Conservation (phyloP, 1,140 invertebrate species). For the Drosophila fuyamai region DNA sequence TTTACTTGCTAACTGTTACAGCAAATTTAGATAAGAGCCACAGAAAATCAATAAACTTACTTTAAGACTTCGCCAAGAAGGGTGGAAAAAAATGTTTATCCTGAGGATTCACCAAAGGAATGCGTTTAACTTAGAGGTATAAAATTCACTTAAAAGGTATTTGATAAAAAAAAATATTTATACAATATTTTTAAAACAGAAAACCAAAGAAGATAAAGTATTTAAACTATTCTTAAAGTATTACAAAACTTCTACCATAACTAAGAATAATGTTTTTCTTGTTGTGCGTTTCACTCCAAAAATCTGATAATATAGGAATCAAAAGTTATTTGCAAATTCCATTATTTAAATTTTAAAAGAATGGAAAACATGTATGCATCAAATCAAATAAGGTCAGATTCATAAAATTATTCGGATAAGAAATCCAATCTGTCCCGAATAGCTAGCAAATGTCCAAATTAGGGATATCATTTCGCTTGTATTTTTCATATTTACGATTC, state of each 20-base stretch:
- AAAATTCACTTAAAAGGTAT: neutral
- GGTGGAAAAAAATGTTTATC: slow-evolving; percentile 8
- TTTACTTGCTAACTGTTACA: slow-evolving; percentile 71
- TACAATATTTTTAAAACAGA: too few relatives aligned
- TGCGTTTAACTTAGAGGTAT: neutral
- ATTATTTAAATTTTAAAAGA: too few relatives aligned
- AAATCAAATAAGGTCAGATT: too few relatives aligned
- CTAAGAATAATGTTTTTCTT: too few relatives aligned
- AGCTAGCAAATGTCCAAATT: neutral
- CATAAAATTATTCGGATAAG: neutral
- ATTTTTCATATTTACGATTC: slow-evolving; percentile 15
- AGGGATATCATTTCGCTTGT: slow-evolving; percentile 11
- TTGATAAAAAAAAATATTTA: neutral
- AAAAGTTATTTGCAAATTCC: too few relatives aligned
- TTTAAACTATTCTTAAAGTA: too few relatives aligned
- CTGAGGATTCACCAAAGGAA: slow-evolving; percentile 8
- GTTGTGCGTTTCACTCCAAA: too few relatives aligned
- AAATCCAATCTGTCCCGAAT: slow-evolving; percentile 6
- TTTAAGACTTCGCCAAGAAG: neutral
- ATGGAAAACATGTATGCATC: too few relatives aligned
- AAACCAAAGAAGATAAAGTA: too few relatives aligned
- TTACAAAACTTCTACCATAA: too few relatives aligned
- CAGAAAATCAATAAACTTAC: slow-evolving; percentile 55
- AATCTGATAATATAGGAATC: too few relatives aligned
- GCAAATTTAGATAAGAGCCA: slow-evolving; percentile 55